Evolutionary conservation across 2,888 invertebrate genomes (phyloP).

Genomic region (Lottia scabra): DNA sequence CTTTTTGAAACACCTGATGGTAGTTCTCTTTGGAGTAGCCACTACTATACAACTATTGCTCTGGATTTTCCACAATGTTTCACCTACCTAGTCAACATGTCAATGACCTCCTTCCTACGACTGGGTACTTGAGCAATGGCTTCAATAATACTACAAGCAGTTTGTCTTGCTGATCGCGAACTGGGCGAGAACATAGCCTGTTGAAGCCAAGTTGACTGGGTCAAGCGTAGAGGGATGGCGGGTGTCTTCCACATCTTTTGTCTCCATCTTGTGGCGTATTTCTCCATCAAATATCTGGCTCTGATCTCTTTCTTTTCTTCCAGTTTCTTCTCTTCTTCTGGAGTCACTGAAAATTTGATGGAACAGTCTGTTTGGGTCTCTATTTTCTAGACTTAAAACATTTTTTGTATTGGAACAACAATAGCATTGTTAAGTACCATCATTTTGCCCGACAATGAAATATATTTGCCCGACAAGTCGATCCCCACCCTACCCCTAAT

Average conservation of each 20-base stretch:
- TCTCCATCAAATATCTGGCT: slow-evolving; percentile 78
- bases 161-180: slow-evolving; percentile 87
- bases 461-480: too few species aligned
- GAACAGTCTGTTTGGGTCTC: too few species aligned
- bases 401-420: too few species aligned
- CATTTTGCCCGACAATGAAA: too few species aligned
- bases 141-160: slow-evolving; percentile 89
- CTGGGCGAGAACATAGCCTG: slow-evolving; percentile 93
- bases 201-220: slow-evolving; percentile 83
- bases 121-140: slow-evolving; percentile 77
- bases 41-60: too few species aligned
- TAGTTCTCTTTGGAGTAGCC: too few species aligned
- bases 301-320: slow-evolving; percentile 52
- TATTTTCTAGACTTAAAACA: too few species aligned
- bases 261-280: slow-evolving; percentile 81
- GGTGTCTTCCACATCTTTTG: slow-evolving; percentile 64
- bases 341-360: background rate
- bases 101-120: slow-evolving; percentile 81
- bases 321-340: slow-evolving; percentile 37
- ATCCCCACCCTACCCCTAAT: too few species aligned
- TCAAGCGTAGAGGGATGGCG: slow-evolving; percentile 48
- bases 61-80: too few species aligned
- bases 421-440: too few species aligned
- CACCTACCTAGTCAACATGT: slow-evolving; percentile 85
- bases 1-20: too few species aligned